Percentiles rank a stretch among this genome's conserved stretches.
phyloP scores from a whole-genome alignment of 2,797 vertebrate species.

The Hydrophis major region DNA sequence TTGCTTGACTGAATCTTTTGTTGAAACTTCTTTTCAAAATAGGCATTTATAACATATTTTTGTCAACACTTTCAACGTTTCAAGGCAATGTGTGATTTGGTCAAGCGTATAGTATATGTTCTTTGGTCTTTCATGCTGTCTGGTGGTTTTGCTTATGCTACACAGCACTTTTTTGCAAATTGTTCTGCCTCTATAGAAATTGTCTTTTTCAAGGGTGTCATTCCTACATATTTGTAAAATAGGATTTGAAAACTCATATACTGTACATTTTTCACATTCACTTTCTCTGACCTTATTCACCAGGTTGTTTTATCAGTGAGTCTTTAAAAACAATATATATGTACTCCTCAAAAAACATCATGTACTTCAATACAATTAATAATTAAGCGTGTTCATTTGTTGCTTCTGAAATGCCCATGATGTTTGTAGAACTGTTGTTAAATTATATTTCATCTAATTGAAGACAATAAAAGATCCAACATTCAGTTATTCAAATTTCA shows the following conservation, averaged over 20 bases:
- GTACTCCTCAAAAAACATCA: not conserved
- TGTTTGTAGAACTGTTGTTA: not conserved
- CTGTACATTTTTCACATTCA: not conserved
- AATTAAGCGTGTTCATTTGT: conserved; percentile 9
- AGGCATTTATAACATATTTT: not conserved
- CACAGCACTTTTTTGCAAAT: not conserved
- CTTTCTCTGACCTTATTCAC: not conserved
- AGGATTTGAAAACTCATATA: not conserved
- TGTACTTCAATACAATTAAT: not conserved
- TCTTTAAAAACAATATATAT: not conserved
- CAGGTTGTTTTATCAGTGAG: not conserved
- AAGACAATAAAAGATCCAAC: conserved; percentile 12
- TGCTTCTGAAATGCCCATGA: not conserved
- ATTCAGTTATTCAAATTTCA: conserved; percentile 22
- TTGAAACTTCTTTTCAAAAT: not conserved
- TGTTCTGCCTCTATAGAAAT: not conserved
- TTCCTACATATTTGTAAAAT: not conserved
- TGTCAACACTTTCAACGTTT: not conserved
- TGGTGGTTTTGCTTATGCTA: not conserved
- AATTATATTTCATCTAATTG: conserved; percentile 19
- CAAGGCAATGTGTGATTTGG: conserved; percentile 1
- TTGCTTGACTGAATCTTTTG: not conserved
- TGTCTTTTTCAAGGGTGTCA: conserved; percentile 12
- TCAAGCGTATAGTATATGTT: not conserved
- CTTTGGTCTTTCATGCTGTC: not conserved